A percentile compares a stretch with the other conserved stretches of the same genome.
These are phyloP conservation scores for Malurus alboscapulatus DNA, from an alignment of 2,113 vertebrate genomes.

Conservation along the genomic window DNA sequence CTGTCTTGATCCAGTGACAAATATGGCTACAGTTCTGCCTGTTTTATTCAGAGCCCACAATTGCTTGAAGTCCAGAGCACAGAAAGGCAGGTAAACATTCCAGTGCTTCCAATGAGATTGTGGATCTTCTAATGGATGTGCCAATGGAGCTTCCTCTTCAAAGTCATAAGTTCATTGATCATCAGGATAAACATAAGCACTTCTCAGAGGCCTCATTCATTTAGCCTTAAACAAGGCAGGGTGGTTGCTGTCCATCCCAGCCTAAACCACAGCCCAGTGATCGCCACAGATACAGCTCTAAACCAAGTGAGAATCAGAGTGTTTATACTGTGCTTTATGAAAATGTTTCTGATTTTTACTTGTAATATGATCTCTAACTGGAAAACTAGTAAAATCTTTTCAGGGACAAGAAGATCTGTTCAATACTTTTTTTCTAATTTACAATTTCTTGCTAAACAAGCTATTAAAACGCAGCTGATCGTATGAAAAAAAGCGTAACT, in stretches of 20 bases:
- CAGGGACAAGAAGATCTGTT: background rate
- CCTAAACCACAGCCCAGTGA: background rate
- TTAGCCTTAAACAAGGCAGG: background rate
- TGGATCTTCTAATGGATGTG: background rate
- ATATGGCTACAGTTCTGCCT: background rate
- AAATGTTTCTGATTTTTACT: background rate
- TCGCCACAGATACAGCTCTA: background rate
- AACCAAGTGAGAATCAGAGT: background rate
- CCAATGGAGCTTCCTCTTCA: background rate
- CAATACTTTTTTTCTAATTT: background rate
- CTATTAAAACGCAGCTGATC: background rate
- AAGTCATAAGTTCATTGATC: background rate
- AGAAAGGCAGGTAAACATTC: background rate
- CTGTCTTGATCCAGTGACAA: background rate
- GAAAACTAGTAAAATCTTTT: background rate
- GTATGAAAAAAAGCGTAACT: background rate
- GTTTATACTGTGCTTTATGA: background rate
- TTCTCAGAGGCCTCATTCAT: background rate
- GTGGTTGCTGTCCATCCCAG: accelerated
- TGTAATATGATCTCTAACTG: background rate
- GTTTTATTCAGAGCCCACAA: background rate
- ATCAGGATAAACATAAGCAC: background rate
- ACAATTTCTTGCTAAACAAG: background rate
- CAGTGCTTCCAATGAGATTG: background rate
- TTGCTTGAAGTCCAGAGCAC: background rate